Conservation (phyloP, 1,140 invertebrate species). For the Drosophila rhopaloa region DNA sequence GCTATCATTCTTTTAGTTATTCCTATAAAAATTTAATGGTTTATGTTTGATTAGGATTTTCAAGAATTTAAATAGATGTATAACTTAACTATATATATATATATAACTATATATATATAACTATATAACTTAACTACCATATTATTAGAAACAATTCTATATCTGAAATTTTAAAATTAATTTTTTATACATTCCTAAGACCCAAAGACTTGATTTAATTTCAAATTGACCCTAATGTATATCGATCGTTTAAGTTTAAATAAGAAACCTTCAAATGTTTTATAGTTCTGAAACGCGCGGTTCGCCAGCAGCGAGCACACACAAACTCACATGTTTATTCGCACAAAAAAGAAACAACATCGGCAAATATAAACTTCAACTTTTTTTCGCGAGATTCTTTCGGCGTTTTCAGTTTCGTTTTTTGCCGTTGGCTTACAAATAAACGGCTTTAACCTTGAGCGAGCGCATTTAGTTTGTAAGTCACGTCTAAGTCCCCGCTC, state of each 20-base stretch:
- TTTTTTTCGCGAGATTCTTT: conserved; percentile 73
- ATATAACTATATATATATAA: too few species aligned
- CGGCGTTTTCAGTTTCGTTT: conserved; percentile 75
- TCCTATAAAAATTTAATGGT: too few species aligned
- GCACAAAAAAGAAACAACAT: conserved; percentile 31
- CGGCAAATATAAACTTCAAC: conserved; percentile 57
- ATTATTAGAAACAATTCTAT: too few species aligned
- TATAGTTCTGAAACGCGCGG: conserved; percentile 38
- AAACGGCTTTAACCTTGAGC: conserved; percentile 81
- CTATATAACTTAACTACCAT: too few species aligned
- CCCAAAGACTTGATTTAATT: not conserved
- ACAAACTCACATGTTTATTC: conserved; percentile 14
- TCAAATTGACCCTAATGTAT: not conserved
- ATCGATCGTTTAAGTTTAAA: conserved; percentile 8
- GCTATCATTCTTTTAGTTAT: too few species aligned
- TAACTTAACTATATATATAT: too few species aligned
- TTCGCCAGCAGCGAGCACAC: conserved; percentile 6
- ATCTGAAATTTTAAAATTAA: too few species aligned
- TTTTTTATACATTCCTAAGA: too few species aligned
- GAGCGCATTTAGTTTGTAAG: conserved; percentile 84
- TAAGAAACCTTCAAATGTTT: conserved; percentile 8
- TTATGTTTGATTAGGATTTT: too few species aligned
- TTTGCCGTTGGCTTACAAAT: conserved; percentile 77
- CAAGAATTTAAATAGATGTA: too few species aligned
- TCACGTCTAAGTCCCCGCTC: conserved; percentile 81